Base-by-base conservation (phyloP, 2,113 vertebrate genomes). In the Formicarius rufipectus region DNA sequence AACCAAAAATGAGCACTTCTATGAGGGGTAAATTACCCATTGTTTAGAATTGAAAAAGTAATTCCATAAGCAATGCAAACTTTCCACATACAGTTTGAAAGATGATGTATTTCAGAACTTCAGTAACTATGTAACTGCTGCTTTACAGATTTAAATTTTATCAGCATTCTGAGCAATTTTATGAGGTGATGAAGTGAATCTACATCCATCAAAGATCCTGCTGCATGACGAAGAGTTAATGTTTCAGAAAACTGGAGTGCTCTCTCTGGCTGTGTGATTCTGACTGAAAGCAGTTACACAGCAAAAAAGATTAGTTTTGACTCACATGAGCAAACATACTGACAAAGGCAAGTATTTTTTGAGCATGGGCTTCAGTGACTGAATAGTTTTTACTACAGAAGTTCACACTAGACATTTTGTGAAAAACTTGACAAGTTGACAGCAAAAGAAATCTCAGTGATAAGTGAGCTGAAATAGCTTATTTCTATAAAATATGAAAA, bases 91-190 rank as follows among this genome's bases (percentile, higher is more conserved):
- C 4, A 8, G 3, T 78, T 94, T 76, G 80, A 91, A 96, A 66
- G 31, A 87, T 88, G 45, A 95, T 69, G 90, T 82, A 86, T 82
- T 92, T 91, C 90, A 80, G 59, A 45, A 90, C 66, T 66, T 87
- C 67, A 83, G 42, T 74, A 89, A 80, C 86, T 90, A 56, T 30
- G n/a, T 20, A 88, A 87, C 39, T 55, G 45, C 55, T 53, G 82
- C 27, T 27, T 66, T 84, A 91, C 92, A 76, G 53, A 79, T 80
- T 90, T 94, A 59, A 44, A 66, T 93, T 82, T 95, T 84, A 71
- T 68, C 79, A 84, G 24, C 64, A 63, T 11, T 12, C 62, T 37
- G 90, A 81, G 80, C 30, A 58, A 55, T 87, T 63, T 45, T 93
- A 84, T 85, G 84, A 93, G 45, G 47, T 79, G 45, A 77, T 66